Base-by-base conservation (phyloP, 2,797 vertebrate species). In the Rousettus madagascariensis region DNA sequence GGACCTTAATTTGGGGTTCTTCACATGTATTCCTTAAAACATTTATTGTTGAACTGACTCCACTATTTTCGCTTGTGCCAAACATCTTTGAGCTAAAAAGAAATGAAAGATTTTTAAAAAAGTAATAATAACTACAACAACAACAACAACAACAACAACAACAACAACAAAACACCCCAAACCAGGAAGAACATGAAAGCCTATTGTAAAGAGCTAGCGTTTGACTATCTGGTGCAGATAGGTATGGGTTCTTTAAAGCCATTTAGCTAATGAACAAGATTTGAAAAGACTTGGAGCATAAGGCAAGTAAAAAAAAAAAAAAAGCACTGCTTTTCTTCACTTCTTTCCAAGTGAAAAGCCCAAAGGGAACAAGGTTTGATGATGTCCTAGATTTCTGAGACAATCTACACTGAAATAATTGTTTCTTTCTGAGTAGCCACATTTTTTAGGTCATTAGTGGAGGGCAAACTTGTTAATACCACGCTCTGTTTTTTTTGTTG, bases 301-400 rank as follows among this genome's bases (percentile, higher is more conserved):
- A 94, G 51, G 33, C 79, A 92, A 85, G 36, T 20, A 2, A 38
- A 65, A 66, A 28, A 26, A 49, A 86, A 57, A 38, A 43, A 43
- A 38, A 22, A 24, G 53, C 10, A 63, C 0, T 9, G 1, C 63
- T 28, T 38, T 38, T 38, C 6, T 38, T 38, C 38, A 38, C 38
- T 65, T 89, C 71, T 75, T 97, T 88, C 51, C 28, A 96, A 95
- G n/a, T n/a, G 36, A 91, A 96, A 96, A 95, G 24, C 84, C 94
- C 80, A 72, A 66, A 91, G 79, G 65, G 38, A 91, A 36, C 74
- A 84, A 91, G 41, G 33, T 41, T 91, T 74, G 85, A 72, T 68
- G 75, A 87, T 93, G 61, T 17, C 95, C 95, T 91, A 95, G 80
- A 96, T 96, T 95, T 95, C 93, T 69, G 57, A 55, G 79, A 57